These are phyloP conservation scores for Phenacoccus solenopsis DNA, from an alignment of 1,140 invertebrate genomes.

Conservation along the genomic window DNA sequence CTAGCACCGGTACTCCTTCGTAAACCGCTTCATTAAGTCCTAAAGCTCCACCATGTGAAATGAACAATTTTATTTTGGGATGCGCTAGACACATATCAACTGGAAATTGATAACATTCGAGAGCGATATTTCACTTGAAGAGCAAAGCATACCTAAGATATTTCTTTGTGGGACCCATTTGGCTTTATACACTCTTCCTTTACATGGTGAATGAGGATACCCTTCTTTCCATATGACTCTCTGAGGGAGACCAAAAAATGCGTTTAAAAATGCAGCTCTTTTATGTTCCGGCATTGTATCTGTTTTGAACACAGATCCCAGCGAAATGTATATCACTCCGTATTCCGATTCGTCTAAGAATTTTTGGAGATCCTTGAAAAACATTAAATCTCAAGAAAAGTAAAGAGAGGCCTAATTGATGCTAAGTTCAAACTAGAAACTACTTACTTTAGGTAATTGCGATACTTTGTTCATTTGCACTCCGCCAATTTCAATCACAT, in stretches of 20 bases:
- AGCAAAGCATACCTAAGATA: constrained; percentile 39
- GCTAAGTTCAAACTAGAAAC: too few species aligned
- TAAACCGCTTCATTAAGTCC: constrained; percentile 44
- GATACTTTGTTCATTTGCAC: constrained; percentile 25
- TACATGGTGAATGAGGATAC: constrained; percentile 37
- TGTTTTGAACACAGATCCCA: not conserved
- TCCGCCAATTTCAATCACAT: constrained; percentile 30
- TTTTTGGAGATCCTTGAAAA: not conserved
- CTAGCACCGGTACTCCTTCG: constrained; percentile 43
- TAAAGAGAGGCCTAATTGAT: too few species aligned
- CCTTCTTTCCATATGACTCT: constrained; percentile 60
- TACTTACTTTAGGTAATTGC: constrained; percentile 18
- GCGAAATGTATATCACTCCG: not conserved
- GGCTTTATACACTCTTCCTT: constrained; percentile 46
- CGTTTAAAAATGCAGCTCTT: not conserved
- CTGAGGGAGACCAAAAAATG: not conserved
- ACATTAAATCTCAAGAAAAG: too few species aligned
- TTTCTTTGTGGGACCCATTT: constrained; percentile 58
- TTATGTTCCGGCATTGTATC: not conserved
- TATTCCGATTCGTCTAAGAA: not conserved
- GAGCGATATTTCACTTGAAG: too few species aligned
- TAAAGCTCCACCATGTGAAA: constrained; percentile 49
- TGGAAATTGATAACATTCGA: too few species aligned
- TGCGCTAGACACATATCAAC: constrained; percentile 30
- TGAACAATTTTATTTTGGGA: constrained; percentile 42